These are phyloP conservation scores for Serinus canaria DNA, from an alignment of 2,113 vertebrate species.

Conservation along the genomic window DNA sequence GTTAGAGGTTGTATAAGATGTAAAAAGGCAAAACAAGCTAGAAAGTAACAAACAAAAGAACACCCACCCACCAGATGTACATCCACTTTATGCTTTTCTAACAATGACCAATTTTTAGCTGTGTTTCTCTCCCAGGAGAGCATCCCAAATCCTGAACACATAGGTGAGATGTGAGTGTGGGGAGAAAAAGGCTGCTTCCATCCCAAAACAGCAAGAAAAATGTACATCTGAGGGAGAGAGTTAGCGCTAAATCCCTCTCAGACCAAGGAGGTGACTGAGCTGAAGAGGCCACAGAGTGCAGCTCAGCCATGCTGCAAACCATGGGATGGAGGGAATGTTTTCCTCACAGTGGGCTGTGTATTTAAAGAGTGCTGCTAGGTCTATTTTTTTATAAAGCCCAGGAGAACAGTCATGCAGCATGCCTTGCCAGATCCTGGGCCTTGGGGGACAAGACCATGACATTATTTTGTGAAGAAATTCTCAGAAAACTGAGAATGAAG, in stretches of 20 bases:
- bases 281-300: rapidly evolving
- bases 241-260: not conserved
- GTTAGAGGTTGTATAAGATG: not conserved
- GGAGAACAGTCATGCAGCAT: not conserved
- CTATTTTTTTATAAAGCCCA: not conserved
- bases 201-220: not conserved
- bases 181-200: not conserved
- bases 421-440: not conserved
- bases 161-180: not conserved
- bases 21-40: not conserved
- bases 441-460: not conserved
- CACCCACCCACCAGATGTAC: not conserved
- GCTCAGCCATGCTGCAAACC: not conserved
- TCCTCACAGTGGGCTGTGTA: not conserved
- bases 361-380: not conserved
- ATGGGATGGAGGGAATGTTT: not conserved
- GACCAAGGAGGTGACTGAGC: rapidly evolving
- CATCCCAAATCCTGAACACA: not conserved
- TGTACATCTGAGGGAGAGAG: not conserved
- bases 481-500: not conserved
- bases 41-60: not conserved
- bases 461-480: not conserved
- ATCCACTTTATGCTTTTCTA: not conserved
- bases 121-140: not conserved
- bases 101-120: not conserved